These are phyloP conservation scores for Shinisaurus crocodilurus DNA, from an alignment of 2,113 vertebrate species.

Conservation along the genomic window DNA sequence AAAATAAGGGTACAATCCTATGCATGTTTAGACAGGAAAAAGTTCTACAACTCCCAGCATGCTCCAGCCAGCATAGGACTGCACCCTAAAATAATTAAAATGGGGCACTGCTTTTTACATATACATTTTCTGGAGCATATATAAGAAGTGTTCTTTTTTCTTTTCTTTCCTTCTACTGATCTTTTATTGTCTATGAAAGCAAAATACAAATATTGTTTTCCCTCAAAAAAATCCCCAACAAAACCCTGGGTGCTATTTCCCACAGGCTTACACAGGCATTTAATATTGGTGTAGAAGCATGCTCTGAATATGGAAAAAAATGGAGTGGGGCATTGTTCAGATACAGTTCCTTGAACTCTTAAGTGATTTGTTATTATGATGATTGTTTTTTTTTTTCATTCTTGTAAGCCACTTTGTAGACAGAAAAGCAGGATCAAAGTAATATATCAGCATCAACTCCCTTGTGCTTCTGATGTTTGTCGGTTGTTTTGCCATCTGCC, in stretches of 20 bases:
- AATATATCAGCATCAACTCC: not conserved
- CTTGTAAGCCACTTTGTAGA: not conserved
- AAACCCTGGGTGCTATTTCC: not conserved
- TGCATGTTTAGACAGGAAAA: too few species aligned
- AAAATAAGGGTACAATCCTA: too few species aligned
- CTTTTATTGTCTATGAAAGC: not conserved
- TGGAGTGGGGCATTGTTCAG: not conserved
- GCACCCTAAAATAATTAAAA: not conserved
- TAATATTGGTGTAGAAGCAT: not conserved
- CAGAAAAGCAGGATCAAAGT: not conserved
- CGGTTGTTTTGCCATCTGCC: constrained; percentile 42
- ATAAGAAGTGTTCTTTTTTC: not conserved
- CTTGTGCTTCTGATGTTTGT: not conserved
- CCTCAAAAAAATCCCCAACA: not conserved
- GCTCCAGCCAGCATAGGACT: too few species aligned
- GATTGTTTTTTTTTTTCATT: not conserved
- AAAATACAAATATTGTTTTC: not conserved
- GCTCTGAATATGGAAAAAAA: not conserved
- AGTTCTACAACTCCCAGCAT: too few species aligned
- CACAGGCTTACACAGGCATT: not conserved
- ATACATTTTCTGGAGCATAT: not conserved
- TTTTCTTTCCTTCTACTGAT: not conserved
- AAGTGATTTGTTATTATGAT: not conserved
- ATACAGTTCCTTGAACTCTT: not conserved
- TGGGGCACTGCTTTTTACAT: not conserved